Evolutionary conservation across 2,113 vertebrate genomes (phyloP).

Genomic region (Gila orcuttii): DNA sequence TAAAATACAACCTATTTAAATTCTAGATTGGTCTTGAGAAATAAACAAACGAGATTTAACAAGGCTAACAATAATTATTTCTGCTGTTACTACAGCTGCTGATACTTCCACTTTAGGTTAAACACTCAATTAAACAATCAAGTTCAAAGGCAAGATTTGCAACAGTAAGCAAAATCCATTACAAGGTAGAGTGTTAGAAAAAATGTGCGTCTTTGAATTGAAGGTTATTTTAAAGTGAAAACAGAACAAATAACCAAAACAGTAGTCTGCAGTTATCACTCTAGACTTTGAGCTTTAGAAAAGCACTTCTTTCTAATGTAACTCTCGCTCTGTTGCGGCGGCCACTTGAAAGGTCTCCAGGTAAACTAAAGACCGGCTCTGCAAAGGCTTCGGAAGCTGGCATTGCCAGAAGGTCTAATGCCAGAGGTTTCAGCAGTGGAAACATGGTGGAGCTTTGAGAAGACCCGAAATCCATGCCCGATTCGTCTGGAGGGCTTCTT

Average conservation of each 20-base stretch:
- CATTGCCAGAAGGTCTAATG: slow-evolving; percentile 46
- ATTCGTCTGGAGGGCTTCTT: background rate
- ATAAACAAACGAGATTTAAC: no score
- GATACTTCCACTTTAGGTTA: no score
- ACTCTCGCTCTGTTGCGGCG: slow-evolving; percentile 20
- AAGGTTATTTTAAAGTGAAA: background rate
- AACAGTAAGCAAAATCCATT: no score
- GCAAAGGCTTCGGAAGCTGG: slow-evolving; percentile 41
- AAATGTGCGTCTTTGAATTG: no score
- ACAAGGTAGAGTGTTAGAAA: no score
- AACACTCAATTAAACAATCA: no score
- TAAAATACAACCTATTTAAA: no score
- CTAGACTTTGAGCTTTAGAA: background rate
- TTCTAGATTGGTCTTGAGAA: no score
- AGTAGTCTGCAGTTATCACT: background rate
- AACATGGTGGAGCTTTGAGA: slow-evolving; percentile 10
- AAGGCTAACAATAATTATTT: no score
- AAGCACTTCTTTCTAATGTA: background rate
- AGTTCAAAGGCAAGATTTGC: no score
- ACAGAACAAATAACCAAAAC: background rate
- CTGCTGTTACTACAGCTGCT: no score
- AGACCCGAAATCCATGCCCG: slow-evolving; percentile 9
- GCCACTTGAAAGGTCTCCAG: slow-evolving; percentile 34
- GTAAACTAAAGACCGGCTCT: slow-evolving; percentile 43
- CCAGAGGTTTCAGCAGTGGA: slow-evolving; percentile 43